Percentiles rank a stretch among this genome's conserved stretches.
phyloP scores from a whole-genome alignment of 1,140 invertebrate genomes.

The Neodiprion pinetum region DNA sequence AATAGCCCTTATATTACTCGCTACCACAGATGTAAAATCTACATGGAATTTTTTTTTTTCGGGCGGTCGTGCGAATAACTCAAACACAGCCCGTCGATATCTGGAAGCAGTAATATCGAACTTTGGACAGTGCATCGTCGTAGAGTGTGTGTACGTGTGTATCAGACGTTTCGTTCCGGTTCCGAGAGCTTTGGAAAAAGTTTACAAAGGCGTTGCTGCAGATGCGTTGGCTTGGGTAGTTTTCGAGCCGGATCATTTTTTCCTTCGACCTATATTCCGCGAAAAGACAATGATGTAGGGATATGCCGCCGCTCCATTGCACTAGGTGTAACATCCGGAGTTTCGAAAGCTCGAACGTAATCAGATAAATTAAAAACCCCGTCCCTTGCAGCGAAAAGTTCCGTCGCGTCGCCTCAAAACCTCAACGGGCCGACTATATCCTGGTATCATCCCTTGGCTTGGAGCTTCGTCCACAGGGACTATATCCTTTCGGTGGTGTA shows the following conservation, averaged over 20 bases:
- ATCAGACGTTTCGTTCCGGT: neutral
- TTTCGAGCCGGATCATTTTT: neutral
- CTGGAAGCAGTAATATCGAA: too few species aligned
- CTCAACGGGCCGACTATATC: neutral
- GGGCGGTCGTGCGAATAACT: too few species aligned
- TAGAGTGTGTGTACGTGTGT: neutral
- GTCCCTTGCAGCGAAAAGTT: neutral
- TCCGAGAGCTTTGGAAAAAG: neutral
- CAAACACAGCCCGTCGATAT: too few species aligned
- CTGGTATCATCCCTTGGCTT: constrained; percentile 7
- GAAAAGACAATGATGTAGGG: constrained; percentile 27
- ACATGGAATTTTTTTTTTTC: too few species aligned
- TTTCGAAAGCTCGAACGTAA: constrained; percentile 27
- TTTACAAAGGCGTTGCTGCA: neutral
- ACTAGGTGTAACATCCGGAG: neutral
- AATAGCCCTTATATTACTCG: too few species aligned
- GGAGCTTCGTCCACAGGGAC: constrained; percentile 16
- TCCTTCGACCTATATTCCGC: constrained; percentile 12
- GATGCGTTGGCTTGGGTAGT: neutral
- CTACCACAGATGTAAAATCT: too few species aligned
- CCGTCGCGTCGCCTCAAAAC: neutral
- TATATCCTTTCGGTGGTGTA: constrained; percentile 25
- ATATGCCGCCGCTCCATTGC: neutral
- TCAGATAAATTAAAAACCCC: constrained; percentile 35
- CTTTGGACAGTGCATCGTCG: too few species aligned